Evolutionary conservation across 2,888 invertebrate genomes (phyloP).

Genomic region (Merodon equestris): DNA sequence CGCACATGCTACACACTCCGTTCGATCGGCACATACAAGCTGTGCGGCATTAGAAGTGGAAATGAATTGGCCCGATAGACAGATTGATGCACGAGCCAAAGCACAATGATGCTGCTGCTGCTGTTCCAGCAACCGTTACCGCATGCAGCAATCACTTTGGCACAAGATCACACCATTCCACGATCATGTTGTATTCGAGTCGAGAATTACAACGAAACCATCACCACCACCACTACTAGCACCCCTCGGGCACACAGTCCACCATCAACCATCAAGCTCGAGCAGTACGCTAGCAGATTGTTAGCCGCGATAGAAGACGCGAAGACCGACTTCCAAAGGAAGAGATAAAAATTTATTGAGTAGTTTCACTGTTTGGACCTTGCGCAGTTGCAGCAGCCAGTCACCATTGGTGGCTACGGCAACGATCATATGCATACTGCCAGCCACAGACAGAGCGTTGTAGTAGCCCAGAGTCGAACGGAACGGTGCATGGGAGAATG

Average conservation of each 20-base stretch:
- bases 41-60: slow-evolving; percentile 50
- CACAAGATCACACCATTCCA: slow-evolving; percentile 65
- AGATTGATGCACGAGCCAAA: slow-evolving; percentile 64
- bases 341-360: slow-evolving; percentile 62
- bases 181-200: slow-evolving; percentile 42
- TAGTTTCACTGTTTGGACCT: slow-evolving; percentile 41
- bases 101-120: slow-evolving; percentile 52
- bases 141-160: slow-evolving; percentile 44
- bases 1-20: background rate
- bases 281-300: slow-evolving; percentile 35
- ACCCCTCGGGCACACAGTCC: slow-evolving; percentile 33
- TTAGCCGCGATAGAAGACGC: slow-evolving; percentile 43
- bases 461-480: background rate
- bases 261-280: slow-evolving; percentile 1
- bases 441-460: background rate
- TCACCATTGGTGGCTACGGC: slow-evolving; percentile 18
- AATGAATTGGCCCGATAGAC: slow-evolving; percentile 63
- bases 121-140: slow-evolving; percentile 20
- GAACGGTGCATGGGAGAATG: slow-evolving; percentile 8
- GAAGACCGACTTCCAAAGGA: slow-evolving; percentile 26
- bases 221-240: slow-evolving; percentile 10
- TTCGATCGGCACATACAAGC: background rate
- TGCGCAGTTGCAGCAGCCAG: slow-evolving; percentile 34
- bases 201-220: slow-evolving; percentile 32
- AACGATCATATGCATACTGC: slow-evolving; percentile 44